Evolutionary conservation across 2,113 vertebrate genomes (phyloP), one percentile per base, ranked within the genome.

Genomic region (Vulpes ferrilata): DNA sequence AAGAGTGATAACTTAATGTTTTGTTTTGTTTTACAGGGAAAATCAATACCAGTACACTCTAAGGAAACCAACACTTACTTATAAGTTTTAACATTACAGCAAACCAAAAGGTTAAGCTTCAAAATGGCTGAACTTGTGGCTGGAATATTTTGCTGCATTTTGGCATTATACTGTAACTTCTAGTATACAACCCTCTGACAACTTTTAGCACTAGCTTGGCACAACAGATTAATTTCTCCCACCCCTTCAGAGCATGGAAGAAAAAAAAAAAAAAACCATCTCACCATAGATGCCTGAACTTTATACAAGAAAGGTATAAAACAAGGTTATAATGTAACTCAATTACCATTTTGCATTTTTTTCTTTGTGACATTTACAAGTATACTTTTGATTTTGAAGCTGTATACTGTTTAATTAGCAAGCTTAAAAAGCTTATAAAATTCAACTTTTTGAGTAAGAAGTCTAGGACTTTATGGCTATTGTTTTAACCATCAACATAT

Each of bases 401-500:
- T 96, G 25, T 71, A 92, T 90, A 94, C 51, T 92, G 67, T 91
- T 93, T 81, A 95, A 69, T 90, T 90, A 93, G 35, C 57, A 96
- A 95, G 79, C 25, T 90, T 73, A 87, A 93, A 76, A 93, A 82
- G 78, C 62, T 91, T 93, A 43, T 48, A 90, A 95, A 96, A 51
- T 93, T 90, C 74, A 90, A 92, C 60, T 65, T 88, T 88, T 90
- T 27, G 7, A 95, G 35, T 90, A 96, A 74, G 43, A 48, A 96
- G 22, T 85, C 17, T 59, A 96, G 62, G 67, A 82, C 27, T 97
- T 96, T 96, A 94, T 51, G 32, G 83, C 88, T 95, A 92, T 93
- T 95, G 95, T 93, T 90, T 96, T 93, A 81, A 93, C 57, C 83
- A 90, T 97, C 82, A 96, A 97, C 96, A 93, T 97, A 95, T 74